Evolutionary conservation across 2,113 vertebrate species (phyloP), one percentile per base, ranked within the genome.

Genomic region (Colossoma macropomum): DNA sequence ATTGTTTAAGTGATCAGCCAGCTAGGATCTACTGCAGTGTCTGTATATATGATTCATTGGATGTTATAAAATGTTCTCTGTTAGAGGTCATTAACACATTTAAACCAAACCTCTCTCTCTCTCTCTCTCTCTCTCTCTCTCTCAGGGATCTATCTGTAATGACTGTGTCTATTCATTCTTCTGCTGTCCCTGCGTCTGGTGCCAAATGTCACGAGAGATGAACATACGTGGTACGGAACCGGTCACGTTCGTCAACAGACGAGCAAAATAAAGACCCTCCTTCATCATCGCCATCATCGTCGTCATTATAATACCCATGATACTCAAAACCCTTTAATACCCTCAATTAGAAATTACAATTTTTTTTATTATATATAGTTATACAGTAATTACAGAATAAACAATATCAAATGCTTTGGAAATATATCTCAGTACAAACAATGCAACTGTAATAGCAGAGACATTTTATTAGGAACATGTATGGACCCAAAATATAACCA

Each of bases 201-300:
- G 93, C 81, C 93, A 93, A 84, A 88, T 94, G 21, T 85, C 92
- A 0, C 89, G 92, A 63, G 92, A 94, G 78, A 92, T 93, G 25
- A 91, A 93, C 80, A 59, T 19, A 1, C 87, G 92, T n/a, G n/a
- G n/a, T 30, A 34, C 1, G 0, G 65, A 71, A 9, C 79, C 87
- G 7, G 52, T 92, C 6, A 73, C 85, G 4, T 59, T 86, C 10
- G 2, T 80, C 52, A 59, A 50, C 3, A 13, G 17, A 10, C 15
- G 17, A n/a, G 12, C 21, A 52, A 72, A 60, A 13, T 84, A 19
- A 86, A 62, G 11, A 56, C 13, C 30, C 9, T 8, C 11, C 15
- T 2, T 56, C 3, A 15, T 76, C 21, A 34, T 56, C 50, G 25
- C 25, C 52, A n/a, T 77, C 56, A 25, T 28, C 56, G 1, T 48